phyloP scores from a whole-genome alignment of 1,140 invertebrate genomes.

The Sesamia nonagrioides region DNA sequence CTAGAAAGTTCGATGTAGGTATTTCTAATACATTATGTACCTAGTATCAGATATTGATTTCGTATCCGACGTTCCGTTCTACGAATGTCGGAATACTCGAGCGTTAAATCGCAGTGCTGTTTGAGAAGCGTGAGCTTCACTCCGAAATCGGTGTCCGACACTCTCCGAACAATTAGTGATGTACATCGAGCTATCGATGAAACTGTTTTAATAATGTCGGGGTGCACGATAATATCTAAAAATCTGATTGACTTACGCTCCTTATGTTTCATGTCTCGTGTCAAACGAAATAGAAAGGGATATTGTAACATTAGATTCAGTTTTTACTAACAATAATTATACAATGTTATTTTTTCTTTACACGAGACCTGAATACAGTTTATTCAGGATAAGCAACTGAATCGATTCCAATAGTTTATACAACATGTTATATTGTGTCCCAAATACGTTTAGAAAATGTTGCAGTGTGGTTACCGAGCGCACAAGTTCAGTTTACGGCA shows the following conservation, averaged over 20 bases:
- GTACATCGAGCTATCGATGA: constrained; percentile 14
- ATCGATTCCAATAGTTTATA: too few relatives aligned
- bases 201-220: neutral
- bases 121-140: constrained; percentile 41
- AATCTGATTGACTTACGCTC: neutral
- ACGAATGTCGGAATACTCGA: constrained; percentile 36
- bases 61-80: constrained; percentile 23
- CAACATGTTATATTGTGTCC: too few relatives aligned
- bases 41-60: neutral
- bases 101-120: constrained; percentile 37
- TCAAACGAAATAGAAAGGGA: too few relatives aligned
- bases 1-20: neutral
- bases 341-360: too few relatives aligned
- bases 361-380: too few relatives aligned
- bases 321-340: too few relatives aligned
- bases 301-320: too few relatives aligned
- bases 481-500: too few relatives aligned
- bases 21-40: neutral
- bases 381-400: too few relatives aligned
- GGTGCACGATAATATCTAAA: too few relatives aligned
- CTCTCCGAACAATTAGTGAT: constrained; percentile 34
- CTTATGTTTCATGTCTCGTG: neutral
- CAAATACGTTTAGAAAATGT: too few relatives aligned
- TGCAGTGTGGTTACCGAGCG: too few relatives aligned
- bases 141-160: constrained; percentile 44